Percentiles rank a stretch among this genome's conserved stretches.
These are phyloP conservation scores for Anisognathus igniventris DNA, from an alignment of 2,797 vertebrate genomes.

Conservation along the genomic window DNA sequence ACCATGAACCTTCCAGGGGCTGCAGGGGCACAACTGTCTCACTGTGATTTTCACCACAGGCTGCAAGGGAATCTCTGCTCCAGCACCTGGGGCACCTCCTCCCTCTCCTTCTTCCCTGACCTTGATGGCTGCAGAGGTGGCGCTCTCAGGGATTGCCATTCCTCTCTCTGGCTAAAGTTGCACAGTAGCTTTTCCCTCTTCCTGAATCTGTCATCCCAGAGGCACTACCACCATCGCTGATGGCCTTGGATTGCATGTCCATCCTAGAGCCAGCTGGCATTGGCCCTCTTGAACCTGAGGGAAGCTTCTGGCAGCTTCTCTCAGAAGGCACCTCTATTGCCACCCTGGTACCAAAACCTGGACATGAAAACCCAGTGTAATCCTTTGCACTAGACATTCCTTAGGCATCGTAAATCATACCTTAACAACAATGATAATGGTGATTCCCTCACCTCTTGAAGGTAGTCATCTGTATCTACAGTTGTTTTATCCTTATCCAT, in stretches of 20 bases:
- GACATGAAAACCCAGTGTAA: background rate
- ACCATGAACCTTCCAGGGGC: background rate
- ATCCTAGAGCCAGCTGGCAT: background rate
- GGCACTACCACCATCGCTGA: accelerated
- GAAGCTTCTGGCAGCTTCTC: background rate
- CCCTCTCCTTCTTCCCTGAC: background rate
- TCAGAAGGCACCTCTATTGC: background rate
- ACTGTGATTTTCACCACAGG: background rate
- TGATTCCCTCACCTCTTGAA: background rate
- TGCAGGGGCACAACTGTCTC: background rate
- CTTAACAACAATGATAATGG: background rate
- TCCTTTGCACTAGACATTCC: background rate
- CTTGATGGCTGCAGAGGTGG: background rate
- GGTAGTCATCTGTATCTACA: background rate
- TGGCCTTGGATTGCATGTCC: background rate
- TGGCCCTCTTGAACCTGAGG: background rate
- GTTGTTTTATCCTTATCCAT: background rate
- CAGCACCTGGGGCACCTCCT: background rate
- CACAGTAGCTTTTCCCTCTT: background rate
- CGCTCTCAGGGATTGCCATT: background rate
- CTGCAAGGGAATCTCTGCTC: background rate
- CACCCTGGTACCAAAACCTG: background rate
- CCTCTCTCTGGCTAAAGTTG: background rate
- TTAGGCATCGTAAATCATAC: background rate
- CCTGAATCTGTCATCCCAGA: background rate